Conservation (phyloP, 1,140 invertebrate genomes). For the Leguminivora glycinivorella region DNA sequence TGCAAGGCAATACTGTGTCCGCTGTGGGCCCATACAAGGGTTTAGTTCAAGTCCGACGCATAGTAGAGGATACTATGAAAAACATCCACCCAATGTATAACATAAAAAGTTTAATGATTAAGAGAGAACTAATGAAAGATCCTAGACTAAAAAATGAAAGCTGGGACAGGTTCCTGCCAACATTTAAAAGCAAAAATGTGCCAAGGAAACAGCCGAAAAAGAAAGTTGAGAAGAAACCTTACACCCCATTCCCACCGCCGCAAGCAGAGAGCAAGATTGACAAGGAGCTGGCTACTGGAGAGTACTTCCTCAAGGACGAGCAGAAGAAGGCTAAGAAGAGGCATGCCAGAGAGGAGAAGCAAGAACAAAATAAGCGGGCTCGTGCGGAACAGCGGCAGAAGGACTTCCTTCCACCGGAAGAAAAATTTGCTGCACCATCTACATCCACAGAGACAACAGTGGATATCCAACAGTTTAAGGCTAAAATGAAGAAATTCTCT, state of each 20-base stretch:
- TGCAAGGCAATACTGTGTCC: conserved; percentile 99
- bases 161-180: conserved; percentile 98
- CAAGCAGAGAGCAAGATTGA: conserved; percentile 97
- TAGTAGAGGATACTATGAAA: conserved; percentile 98
- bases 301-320: conserved; percentile 96
- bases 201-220: conserved; percentile 94
- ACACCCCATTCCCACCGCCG: conserved; percentile 98
- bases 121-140: conserved; percentile 96
- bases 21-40: conserved; percentile 97
- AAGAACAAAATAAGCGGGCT: conserved; percentile 84
- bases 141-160: conserved; percentile 94
- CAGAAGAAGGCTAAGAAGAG: conserved; percentile 87
- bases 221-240: conserved; percentile 92
- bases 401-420: conserved; percentile 91
- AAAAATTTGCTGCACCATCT: conserved; percentile 67
- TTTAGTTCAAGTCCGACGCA: conserved; percentile 93
- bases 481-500: conserved; percentile 84
- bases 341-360: conserved; percentile 87
- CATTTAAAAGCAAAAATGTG: conserved; percentile 96
- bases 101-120: conserved; percentile 99
- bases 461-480: conserved; percentile 84
- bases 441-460: conserved; percentile 66
- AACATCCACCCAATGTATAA: conserved; percentile 99
- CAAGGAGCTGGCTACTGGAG: conserved; percentile 94
- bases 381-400: conserved; percentile 88